phyloP scores from a whole-genome alignment of 2,797 vertebrate genomes.

The Platyrinchus mystaceus region DNA sequence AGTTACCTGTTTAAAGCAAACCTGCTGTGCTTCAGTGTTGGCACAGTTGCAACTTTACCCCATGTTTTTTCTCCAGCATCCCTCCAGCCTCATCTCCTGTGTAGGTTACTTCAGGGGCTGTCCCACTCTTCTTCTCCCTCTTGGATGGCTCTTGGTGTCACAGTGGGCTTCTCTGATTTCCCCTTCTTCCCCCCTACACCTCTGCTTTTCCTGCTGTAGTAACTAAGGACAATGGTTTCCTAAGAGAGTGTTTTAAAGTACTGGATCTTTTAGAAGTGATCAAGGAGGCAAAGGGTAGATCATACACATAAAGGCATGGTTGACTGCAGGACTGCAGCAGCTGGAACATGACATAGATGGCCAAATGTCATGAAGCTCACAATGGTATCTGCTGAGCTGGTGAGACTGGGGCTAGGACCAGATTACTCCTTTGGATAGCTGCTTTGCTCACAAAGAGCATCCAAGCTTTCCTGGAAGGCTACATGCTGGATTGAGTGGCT shows the following conservation, averaged over 20 bases:
- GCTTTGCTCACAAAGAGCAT: background rate
- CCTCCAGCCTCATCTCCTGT: background rate
- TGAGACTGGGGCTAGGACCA: background rate
- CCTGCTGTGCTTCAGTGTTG: background rate
- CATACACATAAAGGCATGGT: background rate
- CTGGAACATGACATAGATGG: rapidly evolving
- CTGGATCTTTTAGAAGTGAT: background rate
- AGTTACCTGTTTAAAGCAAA: background rate
- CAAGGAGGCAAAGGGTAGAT: background rate
- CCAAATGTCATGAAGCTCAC: background rate
- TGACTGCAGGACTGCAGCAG: background rate
- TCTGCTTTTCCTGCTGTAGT: background rate
- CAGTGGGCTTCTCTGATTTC: background rate
- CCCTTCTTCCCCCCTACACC: background rate
- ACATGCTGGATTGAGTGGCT: background rate
- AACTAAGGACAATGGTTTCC: background rate
- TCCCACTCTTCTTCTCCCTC: background rate
- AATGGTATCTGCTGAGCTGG: rapidly evolving
- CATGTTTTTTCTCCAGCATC: background rate
- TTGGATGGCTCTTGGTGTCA: background rate
- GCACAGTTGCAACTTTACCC: background rate
- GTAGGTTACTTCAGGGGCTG: background rate
- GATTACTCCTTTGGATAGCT: background rate
- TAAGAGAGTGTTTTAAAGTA: background rate
- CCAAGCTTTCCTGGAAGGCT: background rate